Evolutionary conservation across 2,888 invertebrate genomes (phyloP).

Genomic region (Silvanus unidentatus): DNA sequence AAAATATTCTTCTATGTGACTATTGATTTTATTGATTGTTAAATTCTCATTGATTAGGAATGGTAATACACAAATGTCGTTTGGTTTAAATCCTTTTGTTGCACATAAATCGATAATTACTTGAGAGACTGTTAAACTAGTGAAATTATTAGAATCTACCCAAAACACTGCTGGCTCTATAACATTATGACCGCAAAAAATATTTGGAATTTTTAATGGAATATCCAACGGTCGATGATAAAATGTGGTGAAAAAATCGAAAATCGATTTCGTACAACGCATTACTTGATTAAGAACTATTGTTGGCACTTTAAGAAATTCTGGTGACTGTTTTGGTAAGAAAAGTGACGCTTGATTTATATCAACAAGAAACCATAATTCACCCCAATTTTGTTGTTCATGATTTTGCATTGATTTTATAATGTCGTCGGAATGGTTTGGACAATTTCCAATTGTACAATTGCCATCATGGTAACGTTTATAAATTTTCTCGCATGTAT

Average conservation of each 20-base stretch:
- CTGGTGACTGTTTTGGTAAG: slow-evolving; percentile 38
- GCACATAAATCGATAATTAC: slow-evolving; percentile 39
- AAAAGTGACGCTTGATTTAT: slow-evolving; percentile 41
- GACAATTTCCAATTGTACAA: slow-evolving; percentile 18
- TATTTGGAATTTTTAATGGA: slow-evolving; percentile 28
- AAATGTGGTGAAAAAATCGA: slow-evolving; percentile 37
- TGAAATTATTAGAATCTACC: slow-evolving; percentile 24
- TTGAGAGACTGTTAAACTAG: slow-evolving; percentile 26
- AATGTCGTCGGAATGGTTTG: slow-evolving; percentile 13
- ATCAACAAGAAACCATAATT: slow-evolving; percentile 43
- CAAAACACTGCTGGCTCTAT: slow-evolving; percentile 39
- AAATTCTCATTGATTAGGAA: slow-evolving; percentile 35
- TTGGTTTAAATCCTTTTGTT: slow-evolving; percentile 40
- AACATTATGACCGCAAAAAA: slow-evolving; percentile 34
- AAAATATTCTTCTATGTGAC: slow-evolving; percentile 34
- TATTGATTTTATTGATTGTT: slow-evolving; percentile 33
- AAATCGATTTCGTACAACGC: slow-evolving; percentile 38
- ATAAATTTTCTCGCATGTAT: slow-evolving; percentile 31
- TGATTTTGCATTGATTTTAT: slow-evolving; percentile 20
- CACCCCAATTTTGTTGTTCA: slow-evolving; percentile 30
- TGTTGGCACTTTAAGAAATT: slow-evolving; percentile 34
- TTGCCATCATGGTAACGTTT: slow-evolving; percentile 34
- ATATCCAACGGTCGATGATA: slow-evolving; percentile 33
- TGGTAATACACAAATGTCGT: slow-evolving; percentile 39
- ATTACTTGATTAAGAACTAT: slow-evolving; percentile 37